Evolutionary conservation across 2,888 invertebrate species (phyloP).

Genomic region (Phengaris alcon): DNA sequence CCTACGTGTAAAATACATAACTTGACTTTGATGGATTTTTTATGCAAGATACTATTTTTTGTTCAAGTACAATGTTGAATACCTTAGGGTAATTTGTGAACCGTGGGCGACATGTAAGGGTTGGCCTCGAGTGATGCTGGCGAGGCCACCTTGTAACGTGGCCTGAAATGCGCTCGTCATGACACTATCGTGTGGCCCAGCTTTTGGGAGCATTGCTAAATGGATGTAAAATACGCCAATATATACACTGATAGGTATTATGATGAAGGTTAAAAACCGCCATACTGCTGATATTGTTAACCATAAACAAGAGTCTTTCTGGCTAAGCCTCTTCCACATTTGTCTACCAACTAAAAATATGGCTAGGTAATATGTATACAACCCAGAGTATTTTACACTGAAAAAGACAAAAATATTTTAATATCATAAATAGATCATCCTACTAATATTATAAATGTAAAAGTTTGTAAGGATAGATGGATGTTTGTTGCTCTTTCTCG

Average conservation of each 20-base stretch:
- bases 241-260: conserved; percentile 85
- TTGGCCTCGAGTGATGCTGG: conserved; percentile 95
- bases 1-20: conserved; percentile 55
- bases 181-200: conserved; percentile 96
- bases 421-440: not conserved
- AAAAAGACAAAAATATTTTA: conserved; percentile 47
- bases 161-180: conserved; percentile 99
- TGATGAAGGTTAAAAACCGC: conserved; percentile 58
- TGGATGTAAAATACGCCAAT: conserved; percentile 91
- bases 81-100: conserved; percentile 93
- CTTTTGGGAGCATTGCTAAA: conserved; percentile 87
- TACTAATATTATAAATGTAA: not conserved
- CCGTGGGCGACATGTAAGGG: conserved; percentile 95
- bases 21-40: not conserved
- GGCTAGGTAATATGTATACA: conserved; percentile 88
- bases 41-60: not conserved
- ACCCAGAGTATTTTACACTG: conserved; percentile 94
- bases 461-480: too few species aligned
- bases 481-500: too few species aligned
- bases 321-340: conserved; percentile 87
- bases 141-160: conserved; percentile 94
- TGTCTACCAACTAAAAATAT: conserved; percentile 85
- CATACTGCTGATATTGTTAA: conserved; percentile 63
- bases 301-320: conserved; percentile 51
- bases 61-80: conserved; percentile 25